Evolutionary conservation across 92 coral and sea anemone genomes (phyloP).

Genomic region (Actinernus sp.): DNA sequence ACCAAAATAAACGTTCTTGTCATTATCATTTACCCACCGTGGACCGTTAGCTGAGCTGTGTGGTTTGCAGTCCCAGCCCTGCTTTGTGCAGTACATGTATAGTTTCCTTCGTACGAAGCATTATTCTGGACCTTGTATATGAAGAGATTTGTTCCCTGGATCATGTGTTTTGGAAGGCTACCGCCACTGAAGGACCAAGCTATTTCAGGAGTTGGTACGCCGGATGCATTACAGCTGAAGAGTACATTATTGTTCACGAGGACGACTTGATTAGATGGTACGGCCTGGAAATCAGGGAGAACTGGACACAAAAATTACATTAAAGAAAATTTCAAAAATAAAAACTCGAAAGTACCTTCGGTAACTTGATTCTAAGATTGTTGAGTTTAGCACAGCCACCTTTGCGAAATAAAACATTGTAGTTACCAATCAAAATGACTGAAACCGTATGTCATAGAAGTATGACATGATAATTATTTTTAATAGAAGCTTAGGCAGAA

Average conservation of each 20-base stretch:
- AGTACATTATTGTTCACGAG: conserved; percentile 21
- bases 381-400: too few species aligned
- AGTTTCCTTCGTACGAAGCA: conserved; percentile 34
- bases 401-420: too few species aligned
- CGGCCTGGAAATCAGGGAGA: conserved; percentile 36
- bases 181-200: conserved; percentile 43
- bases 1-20: too few species aligned
- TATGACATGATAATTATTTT: too few species aligned
- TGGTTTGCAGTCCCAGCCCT: conserved; percentile 33
- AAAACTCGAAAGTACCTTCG: too few species aligned
- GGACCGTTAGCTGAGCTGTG: conserved; percentile 26
- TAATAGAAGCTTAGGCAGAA: too few species aligned
- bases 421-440: too few species aligned
- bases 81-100: conserved; percentile 43
- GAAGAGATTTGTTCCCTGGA: conserved; percentile 9
- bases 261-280: conserved; percentile 21
- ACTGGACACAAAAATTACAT: conserved; percentile 15
- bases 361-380: too few species aligned
- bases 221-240: conserved; percentile 43
- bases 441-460: too few species aligned
- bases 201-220: conserved; percentile 50
- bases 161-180: conserved; percentile 15
- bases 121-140: conserved; percentile 19
- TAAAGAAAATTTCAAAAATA: background rate
- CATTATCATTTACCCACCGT: too few species aligned